phyloP scores from a whole-genome alignment of 2,888 invertebrate genomes.

The Caprella mutica region DNA sequence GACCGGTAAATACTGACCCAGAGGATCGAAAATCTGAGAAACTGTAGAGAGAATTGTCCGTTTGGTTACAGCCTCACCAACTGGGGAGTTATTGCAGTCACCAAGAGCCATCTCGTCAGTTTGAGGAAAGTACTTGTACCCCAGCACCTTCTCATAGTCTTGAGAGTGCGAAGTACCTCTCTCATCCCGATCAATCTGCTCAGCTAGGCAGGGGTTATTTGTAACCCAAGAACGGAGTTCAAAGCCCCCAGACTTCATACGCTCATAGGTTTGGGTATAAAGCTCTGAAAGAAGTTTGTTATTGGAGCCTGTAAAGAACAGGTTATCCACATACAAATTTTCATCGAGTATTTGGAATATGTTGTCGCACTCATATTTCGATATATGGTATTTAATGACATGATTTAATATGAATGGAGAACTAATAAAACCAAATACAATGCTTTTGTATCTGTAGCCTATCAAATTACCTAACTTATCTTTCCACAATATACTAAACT shows the following conservation, averaged over 20 bases:
- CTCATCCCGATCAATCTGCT: neutral
- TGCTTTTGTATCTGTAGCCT: conserved; percentile 1
- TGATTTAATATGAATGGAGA: conserved; percentile 9
- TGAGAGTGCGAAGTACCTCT: neutral
- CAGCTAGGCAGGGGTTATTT: neutral
- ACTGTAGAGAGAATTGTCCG: neutral
- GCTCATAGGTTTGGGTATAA: neutral
- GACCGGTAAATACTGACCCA: neutral
- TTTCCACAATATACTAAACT: conserved; percentile 6
- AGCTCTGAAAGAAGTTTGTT: neutral
- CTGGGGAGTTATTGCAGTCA: neutral
- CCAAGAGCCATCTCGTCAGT: neutral
- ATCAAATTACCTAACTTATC: neutral
- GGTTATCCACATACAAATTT: conserved; percentile 7
- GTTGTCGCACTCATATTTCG: neutral
- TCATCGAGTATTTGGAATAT: neutral
- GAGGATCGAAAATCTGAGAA: conserved; percentile 3
- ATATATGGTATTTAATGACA: neutral
- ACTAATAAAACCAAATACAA: neutral
- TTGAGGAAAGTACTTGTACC: neutral
- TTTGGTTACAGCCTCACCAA: neutral
- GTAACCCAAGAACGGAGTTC: neutral
- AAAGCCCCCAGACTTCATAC: conserved; percentile 4
- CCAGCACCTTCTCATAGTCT: neutral
- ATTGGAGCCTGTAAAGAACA: neutral